phyloP scores from a whole-genome alignment of 2,888 invertebrate species.

The Hylaea fasciaria region DNA sequence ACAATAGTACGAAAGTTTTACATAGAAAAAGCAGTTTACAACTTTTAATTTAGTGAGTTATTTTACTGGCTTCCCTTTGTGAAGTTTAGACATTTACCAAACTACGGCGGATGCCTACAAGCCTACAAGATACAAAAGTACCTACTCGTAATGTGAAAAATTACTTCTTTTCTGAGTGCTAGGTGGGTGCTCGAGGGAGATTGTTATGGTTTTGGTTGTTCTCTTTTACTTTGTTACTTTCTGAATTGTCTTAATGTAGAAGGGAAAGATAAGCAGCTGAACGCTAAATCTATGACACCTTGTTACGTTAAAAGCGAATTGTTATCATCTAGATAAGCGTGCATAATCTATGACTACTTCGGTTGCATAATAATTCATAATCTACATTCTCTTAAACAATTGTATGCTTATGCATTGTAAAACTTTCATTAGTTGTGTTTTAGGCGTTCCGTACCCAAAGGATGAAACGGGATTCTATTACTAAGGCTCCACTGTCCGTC shows the following conservation, averaged over 20 bases:
- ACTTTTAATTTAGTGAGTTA: conserved; percentile 44
- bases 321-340: neutral
- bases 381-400: too few species aligned
- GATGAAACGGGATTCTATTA: too few species aligned
- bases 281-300: neutral
- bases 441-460: too few species aligned
- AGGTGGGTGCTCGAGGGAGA: conserved; percentile 28
- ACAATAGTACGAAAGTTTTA: conserved; percentile 42
- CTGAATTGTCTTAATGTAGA: conserved; percentile 10
- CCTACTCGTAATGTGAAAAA: conserved; percentile 24
- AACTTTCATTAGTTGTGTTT: too few species aligned
- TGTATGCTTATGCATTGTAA: too few species aligned
- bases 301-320: neutral
- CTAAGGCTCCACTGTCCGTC: too few species aligned
- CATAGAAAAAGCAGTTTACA: conserved; percentile 39
- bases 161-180: conserved; percentile 23
- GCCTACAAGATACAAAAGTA: conserved; percentile 1
- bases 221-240: conserved; percentile 28
- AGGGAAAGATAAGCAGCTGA: conserved; percentile 14
- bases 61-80: conserved; percentile 36
- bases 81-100: conserved; percentile 23
- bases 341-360: conserved; percentile 9
- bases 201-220: conserved; percentile 40
- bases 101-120: conserved; percentile 18
- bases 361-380: too few species aligned